Evolutionary conservation across 1,140 invertebrate genomes (phyloP).

Genomic region (Oedothorax gibbosus): DNA sequence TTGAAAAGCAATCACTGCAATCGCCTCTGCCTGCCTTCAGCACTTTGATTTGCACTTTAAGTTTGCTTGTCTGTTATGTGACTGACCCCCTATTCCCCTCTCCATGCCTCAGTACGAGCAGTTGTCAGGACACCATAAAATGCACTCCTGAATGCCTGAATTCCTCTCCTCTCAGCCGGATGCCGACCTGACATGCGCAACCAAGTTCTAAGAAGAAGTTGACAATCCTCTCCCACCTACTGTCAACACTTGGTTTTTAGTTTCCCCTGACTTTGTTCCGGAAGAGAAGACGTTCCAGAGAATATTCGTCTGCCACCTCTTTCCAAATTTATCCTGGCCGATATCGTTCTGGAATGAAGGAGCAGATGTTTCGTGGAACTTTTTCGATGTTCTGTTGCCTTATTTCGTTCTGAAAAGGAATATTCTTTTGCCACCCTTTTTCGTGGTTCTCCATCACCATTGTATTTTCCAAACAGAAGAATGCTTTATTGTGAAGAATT

Average conservation of each 20-base stretch:
- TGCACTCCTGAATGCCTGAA: conserved; percentile 51
- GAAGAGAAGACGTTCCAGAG: no score
- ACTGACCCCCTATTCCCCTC: conserved; percentile 57
- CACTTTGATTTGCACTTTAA: conserved; percentile 57
- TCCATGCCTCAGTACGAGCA: conserved; percentile 60
- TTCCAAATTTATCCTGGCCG: no score
- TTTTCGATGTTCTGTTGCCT: no score
- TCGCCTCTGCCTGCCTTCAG: conserved; percentile 22
- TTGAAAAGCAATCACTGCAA: conserved; percentile 29
- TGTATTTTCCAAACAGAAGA: no score
- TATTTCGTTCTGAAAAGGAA: no score
- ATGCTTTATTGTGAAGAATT: no score
- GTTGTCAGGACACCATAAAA: conserved; percentile 59
- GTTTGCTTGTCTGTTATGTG: conserved; percentile 59
- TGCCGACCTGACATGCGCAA: conserved; percentile 56
- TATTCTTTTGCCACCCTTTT: no score
- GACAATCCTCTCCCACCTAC: not conserved
- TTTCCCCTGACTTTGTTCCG: conserved; percentile 6
- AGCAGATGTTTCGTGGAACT: no score
- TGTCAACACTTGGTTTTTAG: not conserved
- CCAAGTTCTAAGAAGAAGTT: conserved; percentile 51
- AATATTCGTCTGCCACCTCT: no score
- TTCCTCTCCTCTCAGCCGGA: conserved; percentile 57
- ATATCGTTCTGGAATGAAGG: no score
- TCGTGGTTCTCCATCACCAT: no score